Percentiles rank a stretch among this genome's conserved stretches.
Conservation (phyloP, 2,113 vertebrate genomes). For the Columbina picui region DNA sequence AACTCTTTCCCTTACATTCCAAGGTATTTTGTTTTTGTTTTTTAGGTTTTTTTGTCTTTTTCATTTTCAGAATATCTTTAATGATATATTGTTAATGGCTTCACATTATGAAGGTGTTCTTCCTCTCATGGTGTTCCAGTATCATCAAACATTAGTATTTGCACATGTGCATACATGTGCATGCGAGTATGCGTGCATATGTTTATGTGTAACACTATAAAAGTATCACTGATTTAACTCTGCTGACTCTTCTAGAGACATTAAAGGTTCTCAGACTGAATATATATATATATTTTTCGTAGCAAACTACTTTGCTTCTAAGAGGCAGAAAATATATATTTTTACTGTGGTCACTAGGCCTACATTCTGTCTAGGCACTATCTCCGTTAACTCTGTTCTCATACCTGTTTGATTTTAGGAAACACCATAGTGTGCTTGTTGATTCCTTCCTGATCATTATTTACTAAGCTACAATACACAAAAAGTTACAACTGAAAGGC, state of each 20-base stretch:
- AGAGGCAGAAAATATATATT: not conserved
- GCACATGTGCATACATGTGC: not conserved
- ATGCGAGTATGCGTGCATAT: accelerated
- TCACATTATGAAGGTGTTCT: not conserved
- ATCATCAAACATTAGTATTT: not conserved
- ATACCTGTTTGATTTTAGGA: slow-evolving; percentile 29
- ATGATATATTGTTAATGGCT: not conserved
- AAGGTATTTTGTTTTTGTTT: not conserved
- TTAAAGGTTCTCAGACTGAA: not conserved
- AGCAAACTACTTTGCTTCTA: not conserved
- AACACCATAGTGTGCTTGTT: not conserved
- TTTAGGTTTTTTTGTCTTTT: not conserved
- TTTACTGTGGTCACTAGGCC: not conserved
- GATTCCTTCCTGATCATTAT: slow-evolving; percentile 60
- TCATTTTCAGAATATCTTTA: not conserved
- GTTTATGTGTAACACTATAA: not conserved
- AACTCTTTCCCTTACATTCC: not conserved
- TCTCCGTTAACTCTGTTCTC: not conserved
- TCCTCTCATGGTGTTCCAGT: not conserved
- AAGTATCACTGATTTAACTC: not conserved
- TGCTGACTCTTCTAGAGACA: not conserved
- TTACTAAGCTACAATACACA: slow-evolving; percentile 51
- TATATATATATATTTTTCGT: not conserved
- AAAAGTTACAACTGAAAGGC: slow-evolving; percentile 62
- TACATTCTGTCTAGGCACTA: not conserved